Evolutionary conservation across 2,797 vertebrate species (phyloP).

Genomic region (Pristis pectinata): DNA sequence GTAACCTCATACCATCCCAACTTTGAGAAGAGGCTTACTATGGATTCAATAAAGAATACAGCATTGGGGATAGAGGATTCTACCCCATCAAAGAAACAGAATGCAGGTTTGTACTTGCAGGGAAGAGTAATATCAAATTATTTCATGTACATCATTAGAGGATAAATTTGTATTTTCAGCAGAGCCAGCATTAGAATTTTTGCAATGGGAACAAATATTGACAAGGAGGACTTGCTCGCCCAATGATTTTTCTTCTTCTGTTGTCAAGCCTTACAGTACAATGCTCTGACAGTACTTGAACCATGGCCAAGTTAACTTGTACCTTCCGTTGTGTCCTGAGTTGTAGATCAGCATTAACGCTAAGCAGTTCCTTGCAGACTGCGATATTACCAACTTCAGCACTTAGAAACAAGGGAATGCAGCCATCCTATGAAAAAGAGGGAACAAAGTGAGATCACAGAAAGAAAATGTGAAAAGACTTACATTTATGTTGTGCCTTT

Average conservation of each 20-base stretch:
- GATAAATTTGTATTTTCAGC: not conserved
- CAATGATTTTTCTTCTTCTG: not conserved
- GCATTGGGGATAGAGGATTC: not conserved
- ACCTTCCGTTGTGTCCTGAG: slow-evolving; percentile 48
- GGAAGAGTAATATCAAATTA: not conserved
- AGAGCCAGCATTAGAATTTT: not conserved
- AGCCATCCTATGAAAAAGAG: slow-evolving; percentile 48
- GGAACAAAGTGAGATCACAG: not conserved
- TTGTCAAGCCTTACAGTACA: not conserved
- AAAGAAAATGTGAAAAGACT: not conserved
- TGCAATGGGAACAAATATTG: not conserved
- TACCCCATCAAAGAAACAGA: not conserved
- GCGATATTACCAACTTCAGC: slow-evolving; percentile 50
- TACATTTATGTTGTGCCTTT: not conserved
- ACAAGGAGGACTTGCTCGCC: not conserved
- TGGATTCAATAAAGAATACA: not conserved
- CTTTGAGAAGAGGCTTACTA: not conserved
- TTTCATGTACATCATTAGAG: not conserved
- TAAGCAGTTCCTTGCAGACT: slow-evolving; percentile 52
- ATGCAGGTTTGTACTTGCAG: not conserved
- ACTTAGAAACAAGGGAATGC: slow-evolving; percentile 49
- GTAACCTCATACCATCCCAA: not conserved
- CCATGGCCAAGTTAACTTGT: slow-evolving; percentile 29
- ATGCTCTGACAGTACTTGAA: not conserved
- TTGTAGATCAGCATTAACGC: slow-evolving; percentile 47